A percentile compares a stretch with the other conserved stretches of the same genome.
These are phyloP conservation scores for Tachyglossus aculeatus DNA, from an alignment of 2,797 vertebrate species.

Conservation along the genomic window DNA sequence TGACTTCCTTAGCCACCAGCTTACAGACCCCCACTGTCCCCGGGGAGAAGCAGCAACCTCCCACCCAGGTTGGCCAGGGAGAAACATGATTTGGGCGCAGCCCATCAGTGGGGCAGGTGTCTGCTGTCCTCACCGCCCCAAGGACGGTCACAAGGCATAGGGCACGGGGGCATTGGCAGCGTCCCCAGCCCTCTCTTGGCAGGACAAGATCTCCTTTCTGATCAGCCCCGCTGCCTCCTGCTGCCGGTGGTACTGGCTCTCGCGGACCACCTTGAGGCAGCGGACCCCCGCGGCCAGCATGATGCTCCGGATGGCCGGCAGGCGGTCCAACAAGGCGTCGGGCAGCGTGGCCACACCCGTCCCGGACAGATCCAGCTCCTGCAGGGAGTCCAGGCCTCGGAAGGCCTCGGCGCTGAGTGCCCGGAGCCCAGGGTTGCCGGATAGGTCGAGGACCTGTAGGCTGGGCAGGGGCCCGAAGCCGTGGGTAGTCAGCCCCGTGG, in stretches of 20 bases:
- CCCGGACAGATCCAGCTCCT: slow-evolving; percentile 89
- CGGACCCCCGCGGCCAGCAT: slow-evolving; percentile 76
- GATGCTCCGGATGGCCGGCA: slow-evolving; percentile 89
- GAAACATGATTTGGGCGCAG: no score
- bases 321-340: slow-evolving; percentile 78
- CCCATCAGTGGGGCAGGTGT: no score
- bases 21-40: no score
- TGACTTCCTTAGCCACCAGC: no score
- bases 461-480: slow-evolving; percentile 82
- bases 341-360: slow-evolving; percentile 81
- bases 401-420: slow-evolving; percentile 79
- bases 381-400: slow-evolving; percentile 83
- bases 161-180: slow-evolving; percentile 53
- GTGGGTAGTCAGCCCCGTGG: slow-evolving; percentile 75
- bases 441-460: slow-evolving; percentile 91
- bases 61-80: no score
- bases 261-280: slow-evolving; percentile 89
- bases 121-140: no score
- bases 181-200: slow-evolving; percentile 66
- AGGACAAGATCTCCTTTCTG: slow-evolving; percentile 84
- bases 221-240: slow-evolving; percentile 81
- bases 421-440: slow-evolving; percentile 81
- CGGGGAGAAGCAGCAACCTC: no score
- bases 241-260: slow-evolving; percentile 88
- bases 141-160: slow-evolving; percentile 61